These are phyloP conservation scores for Nannospalax galili DNA, from an alignment of 2,113 vertebrate species.

Conservation along the genomic window DNA sequence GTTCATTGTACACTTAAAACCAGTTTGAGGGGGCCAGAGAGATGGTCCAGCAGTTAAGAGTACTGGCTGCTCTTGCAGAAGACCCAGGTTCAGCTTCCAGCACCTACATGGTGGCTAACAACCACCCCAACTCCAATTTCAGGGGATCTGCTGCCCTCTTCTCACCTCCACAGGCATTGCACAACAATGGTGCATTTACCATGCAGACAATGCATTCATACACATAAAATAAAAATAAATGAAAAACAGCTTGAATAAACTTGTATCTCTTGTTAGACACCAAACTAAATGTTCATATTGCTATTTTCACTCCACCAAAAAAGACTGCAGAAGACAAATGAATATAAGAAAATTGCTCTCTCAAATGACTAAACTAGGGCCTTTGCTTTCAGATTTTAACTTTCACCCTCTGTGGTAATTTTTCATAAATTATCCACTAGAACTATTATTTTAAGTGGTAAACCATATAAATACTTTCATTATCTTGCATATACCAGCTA, in stretches of 20 bases:
- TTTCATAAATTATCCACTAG: neutral
- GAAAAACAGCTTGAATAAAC: neutral
- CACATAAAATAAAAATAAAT: no score
- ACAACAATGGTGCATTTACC: no score
- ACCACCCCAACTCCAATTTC: no score
- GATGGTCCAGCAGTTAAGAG: no score
- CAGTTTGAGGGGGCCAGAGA: neutral
- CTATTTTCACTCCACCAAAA: conserved; percentile 67
- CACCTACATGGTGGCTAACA: no score
- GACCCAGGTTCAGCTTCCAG: no score
- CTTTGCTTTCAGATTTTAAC: conserved; percentile 58
- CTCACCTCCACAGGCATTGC: no score
- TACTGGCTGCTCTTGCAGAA: no score
- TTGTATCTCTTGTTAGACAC: conserved; percentile 52
- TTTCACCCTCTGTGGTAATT: conserved; percentile 54
- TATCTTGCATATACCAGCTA: neutral
- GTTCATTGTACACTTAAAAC: conserved; percentile 52
- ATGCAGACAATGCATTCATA: no score
- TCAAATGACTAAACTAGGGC: conserved; percentile 31
- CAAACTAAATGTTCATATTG: conserved; percentile 69
- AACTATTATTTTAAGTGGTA: neutral
- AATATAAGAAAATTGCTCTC: neutral
- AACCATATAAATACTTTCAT: neutral
- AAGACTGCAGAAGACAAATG: neutral
- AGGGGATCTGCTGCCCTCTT: no score